Evolutionary conservation across 2,888 invertebrate species (phyloP).

Genomic region (Eurytoma californica): DNA sequence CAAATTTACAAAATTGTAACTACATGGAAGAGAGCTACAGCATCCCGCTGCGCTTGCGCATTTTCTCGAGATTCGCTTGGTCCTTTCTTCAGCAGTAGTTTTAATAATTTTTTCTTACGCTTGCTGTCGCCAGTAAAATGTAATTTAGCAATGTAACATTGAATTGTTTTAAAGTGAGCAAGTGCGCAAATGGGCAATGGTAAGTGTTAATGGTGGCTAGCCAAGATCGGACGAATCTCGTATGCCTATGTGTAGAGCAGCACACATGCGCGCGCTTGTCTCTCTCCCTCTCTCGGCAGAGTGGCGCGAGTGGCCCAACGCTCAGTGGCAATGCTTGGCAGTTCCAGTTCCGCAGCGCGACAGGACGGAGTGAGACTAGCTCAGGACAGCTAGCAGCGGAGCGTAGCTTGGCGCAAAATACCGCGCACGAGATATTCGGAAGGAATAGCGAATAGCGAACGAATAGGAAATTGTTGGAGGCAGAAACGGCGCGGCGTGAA

Average conservation of each 20-base stretch:
- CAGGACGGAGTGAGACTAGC: constrained; percentile 16
- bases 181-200: not conserved
- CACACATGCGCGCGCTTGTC: too few relatives aligned
- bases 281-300: not conserved
- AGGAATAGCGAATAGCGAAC: not conserved
- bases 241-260: not conserved
- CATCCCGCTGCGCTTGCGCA: too few relatives aligned
- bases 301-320: not conserved
- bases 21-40: not conserved
- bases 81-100: too few relatives aligned
- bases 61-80: too few relatives aligned
- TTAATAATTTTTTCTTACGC: too few relatives aligned
- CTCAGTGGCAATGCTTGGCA: not conserved
- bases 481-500: not conserved
- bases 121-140: too few relatives aligned
- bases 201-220: not conserved
- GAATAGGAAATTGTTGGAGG: not conserved
- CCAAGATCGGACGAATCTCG: too few relatives aligned
- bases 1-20: not conserved
- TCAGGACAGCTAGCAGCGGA: not conserved
- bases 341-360: constrained; percentile 51
- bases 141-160: too few relatives aligned
- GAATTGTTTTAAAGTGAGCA: not conserved
- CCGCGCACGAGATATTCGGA: not conserved
- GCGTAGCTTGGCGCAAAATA: not conserved